Conservation (phyloP, 2,113 vertebrate species). For the Erinaceus europaeus region DNA sequence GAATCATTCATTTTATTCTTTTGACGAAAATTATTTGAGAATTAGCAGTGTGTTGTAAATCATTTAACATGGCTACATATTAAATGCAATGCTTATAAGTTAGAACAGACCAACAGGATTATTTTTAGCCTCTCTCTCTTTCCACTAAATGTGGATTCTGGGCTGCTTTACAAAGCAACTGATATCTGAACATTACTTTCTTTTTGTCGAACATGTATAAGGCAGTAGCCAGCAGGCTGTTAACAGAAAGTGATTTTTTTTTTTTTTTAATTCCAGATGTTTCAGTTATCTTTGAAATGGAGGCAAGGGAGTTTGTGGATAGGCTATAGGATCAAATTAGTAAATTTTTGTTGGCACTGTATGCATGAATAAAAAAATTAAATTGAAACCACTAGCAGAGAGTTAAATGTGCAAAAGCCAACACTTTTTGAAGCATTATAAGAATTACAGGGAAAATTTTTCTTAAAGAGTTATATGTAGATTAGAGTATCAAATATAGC, state of each 20-base stretch:
- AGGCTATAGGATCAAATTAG: neutral
- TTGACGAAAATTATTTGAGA: neutral
- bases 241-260: neutral
- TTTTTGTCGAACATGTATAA: neutral
- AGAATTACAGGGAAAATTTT: neutral
- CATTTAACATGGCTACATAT: neutral
- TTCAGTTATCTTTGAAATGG: slow-evolving; percentile 2
- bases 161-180: neutral
- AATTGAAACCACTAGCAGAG: neutral
- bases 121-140: neutral
- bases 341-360: neutral
- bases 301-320: neutral
- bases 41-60: neutral
- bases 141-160: neutral
- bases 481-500: neutral
- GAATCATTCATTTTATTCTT: slow-evolving; percentile 19
- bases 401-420: neutral
- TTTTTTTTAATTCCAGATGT: slow-evolving; percentile 3
- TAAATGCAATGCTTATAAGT: slow-evolving; percentile 2
- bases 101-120: neutral
- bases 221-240: neutral
- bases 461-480: neutral
- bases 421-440: neutral
- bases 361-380: neutral
- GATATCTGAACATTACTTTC: neutral